Evolutionary conservation across 1,140 invertebrate genomes (phyloP).

Genomic region (Ips typographus): DNA sequence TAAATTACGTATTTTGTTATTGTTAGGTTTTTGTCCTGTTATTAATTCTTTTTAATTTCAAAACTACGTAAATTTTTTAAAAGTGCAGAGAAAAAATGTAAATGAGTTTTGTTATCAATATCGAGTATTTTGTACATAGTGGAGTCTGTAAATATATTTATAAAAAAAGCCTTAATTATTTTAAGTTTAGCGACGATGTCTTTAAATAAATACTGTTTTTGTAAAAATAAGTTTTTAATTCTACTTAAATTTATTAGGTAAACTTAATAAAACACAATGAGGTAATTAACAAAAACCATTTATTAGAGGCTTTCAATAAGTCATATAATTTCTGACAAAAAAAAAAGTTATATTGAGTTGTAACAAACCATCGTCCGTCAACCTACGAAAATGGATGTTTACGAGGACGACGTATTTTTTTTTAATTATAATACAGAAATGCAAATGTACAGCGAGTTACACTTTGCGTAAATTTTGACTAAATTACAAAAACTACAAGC

Average conservation of each 20-base stretch:
- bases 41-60: conserved; percentile 40
- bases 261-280: too few relatives aligned
- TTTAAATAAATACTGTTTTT: conserved; percentile 35
- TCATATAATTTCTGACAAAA: conserved; percentile 33
- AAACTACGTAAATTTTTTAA: not conserved
- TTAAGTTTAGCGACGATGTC: conserved; percentile 12
- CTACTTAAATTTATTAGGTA: too few relatives aligned
- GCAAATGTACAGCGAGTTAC: too few relatives aligned
- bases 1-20: conserved; percentile 37
- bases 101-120: conserved; percentile 47
- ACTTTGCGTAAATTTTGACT: too few relatives aligned
- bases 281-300: conserved; percentile 25
- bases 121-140: conserved; percentile 45
- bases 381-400: conserved; percentile 13
- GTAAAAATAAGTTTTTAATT: not conserved
- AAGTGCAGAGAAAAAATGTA: conserved; percentile 19
- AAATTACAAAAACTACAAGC: too few relatives aligned
- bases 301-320: conserved; percentile 33
- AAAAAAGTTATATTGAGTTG: conserved; percentile 31
- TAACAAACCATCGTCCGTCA: conserved; percentile 20
- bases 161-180: conserved; percentile 40
- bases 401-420: not conserved
- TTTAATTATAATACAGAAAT: too few relatives aligned
- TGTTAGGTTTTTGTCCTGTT: conserved; percentile 44
- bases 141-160: conserved; percentile 51